These are phyloP conservation scores for Bombus sylvicola DNA, from an alignment of 1,140 invertebrate species.

Conservation along the genomic window DNA sequence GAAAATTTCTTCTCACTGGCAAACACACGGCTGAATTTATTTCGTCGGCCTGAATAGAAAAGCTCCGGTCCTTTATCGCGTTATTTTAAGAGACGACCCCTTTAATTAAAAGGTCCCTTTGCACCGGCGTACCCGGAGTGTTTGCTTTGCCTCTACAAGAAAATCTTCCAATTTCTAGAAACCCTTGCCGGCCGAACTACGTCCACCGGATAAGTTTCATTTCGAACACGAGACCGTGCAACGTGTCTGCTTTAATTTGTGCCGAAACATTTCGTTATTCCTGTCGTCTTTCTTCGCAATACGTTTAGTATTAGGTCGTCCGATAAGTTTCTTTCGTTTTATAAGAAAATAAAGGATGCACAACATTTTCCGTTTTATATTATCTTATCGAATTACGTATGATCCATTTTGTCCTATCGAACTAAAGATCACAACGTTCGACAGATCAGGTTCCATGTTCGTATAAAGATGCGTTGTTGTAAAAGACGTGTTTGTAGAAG, in stretches of 20 bases:
- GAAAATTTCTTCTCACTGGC: constrained; percentile 6
- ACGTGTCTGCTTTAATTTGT: constrained; percentile 13
- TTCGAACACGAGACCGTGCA: not conserved
- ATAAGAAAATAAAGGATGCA: too few relatives aligned
- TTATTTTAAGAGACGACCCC: constrained; percentile 37
- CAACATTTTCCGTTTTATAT: too few relatives aligned
- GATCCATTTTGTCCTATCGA: too few relatives aligned
- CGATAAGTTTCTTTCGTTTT: too few relatives aligned
- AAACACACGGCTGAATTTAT: constrained; percentile 41
- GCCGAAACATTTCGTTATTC: not conserved
- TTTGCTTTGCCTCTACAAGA: constrained; percentile 24
- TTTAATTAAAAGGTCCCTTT: constrained; percentile 48
- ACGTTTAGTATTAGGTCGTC: not conserved
- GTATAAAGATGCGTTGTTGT: too few relatives aligned
- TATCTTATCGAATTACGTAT: too few relatives aligned
- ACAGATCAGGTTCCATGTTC: too few relatives aligned
- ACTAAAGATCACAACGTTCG: too few relatives aligned
- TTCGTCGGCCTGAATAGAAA: constrained; percentile 2
- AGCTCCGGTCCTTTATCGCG: not conserved
- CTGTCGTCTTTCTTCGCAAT: not conserved
- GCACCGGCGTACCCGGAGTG: constrained; percentile 9
- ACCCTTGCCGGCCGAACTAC: constrained; percentile 1
- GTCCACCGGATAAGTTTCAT: constrained; percentile 25
- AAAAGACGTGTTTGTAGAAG: too few relatives aligned
- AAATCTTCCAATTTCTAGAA: constrained; percentile 40